phyloP scores from a whole-genome alignment of 2,888 invertebrate genomes.

The Kryphioiulus occultus region DNA sequence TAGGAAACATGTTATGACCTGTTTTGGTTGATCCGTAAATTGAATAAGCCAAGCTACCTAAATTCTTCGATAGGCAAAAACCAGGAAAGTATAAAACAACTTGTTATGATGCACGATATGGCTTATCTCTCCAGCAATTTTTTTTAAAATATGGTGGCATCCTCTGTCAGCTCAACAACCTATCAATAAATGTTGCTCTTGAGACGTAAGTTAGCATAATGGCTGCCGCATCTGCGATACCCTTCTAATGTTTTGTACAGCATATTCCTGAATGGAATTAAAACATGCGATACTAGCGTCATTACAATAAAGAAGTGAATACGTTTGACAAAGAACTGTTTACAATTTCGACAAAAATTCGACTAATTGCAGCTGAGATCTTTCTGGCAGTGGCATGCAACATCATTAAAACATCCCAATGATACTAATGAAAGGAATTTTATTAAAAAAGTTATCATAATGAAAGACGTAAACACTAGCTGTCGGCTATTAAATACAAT shows the following conservation, averaged over 20 bases:
- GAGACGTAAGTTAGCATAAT: neutral
- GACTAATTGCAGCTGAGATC: neutral
- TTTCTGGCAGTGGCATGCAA: neutral
- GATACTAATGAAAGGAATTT: neutral
- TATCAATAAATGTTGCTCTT: too few relatives aligned
- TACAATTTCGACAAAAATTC: neutral
- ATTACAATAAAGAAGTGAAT: neutral
- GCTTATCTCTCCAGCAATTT: too few relatives aligned
- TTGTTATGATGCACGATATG: too few relatives aligned
- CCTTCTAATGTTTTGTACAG: neutral
- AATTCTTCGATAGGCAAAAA: neutral
- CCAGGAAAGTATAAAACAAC: too few relatives aligned
- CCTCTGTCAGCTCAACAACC: too few relatives aligned
- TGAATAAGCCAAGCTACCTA: too few relatives aligned
- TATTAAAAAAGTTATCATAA: neutral
- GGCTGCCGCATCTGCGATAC: neutral
- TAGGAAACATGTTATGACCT: neutral
- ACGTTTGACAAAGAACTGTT: neutral
- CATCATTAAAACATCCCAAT: neutral
- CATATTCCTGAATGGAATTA: neutral
- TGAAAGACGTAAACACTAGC: neutral
- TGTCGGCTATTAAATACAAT: neutral
- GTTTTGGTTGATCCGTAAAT: too few relatives aligned
- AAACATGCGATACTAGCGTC: neutral
- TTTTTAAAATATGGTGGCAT: too few relatives aligned